Evolutionary conservation across 2,113 vertebrate species (phyloP).

Genomic region (Tupaia chinensis): DNA sequence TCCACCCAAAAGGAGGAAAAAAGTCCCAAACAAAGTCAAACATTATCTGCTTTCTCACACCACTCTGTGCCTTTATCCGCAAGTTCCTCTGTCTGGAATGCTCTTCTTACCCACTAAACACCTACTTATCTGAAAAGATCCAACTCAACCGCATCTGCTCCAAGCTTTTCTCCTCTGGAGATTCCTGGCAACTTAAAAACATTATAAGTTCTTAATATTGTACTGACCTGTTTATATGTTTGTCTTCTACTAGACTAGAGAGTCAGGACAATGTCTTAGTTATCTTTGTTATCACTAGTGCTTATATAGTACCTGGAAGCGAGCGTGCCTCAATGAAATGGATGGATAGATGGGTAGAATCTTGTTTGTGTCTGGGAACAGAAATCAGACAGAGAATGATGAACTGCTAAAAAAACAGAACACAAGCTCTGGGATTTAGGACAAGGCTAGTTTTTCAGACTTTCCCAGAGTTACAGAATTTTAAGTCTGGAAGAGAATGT

Average conservation of each 20-base stretch:
- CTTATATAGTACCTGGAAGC: slow-evolving; percentile 49
- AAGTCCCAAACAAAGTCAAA: background rate
- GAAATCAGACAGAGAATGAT: slow-evolving; percentile 79
- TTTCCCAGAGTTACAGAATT: slow-evolving; percentile 55
- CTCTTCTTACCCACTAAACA: slow-evolving; percentile 31
- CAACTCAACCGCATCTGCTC: slow-evolving; percentile 37
- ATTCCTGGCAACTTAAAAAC: slow-evolving; percentile 45
- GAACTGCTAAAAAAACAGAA: slow-evolving; percentile 78
- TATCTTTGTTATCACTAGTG: slow-evolving; percentile 37
- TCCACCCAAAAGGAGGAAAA: background rate
- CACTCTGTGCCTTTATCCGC: background rate
- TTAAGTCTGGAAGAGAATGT: slow-evolving; percentile 71
- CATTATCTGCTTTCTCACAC: background rate
- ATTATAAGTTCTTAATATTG: slow-evolving; percentile 22
- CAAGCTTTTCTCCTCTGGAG: slow-evolving; percentile 23
- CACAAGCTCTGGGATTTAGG: slow-evolving; percentile 72
- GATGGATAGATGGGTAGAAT: slow-evolving; percentile 65
- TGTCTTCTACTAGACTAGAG: slow-evolving; percentile 17
- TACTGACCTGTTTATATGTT: slow-evolving; percentile 20
- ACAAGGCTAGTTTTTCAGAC: slow-evolving; percentile 77
- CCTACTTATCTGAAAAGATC: background rate
- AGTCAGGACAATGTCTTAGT: background rate
- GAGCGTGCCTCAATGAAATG: slow-evolving; percentile 62
- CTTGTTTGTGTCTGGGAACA: slow-evolving; percentile 77
- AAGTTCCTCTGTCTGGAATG: background rate